Base-by-base conservation (phyloP, 92 coral and sea anemone species). In the Porites cylindrica region DNA sequence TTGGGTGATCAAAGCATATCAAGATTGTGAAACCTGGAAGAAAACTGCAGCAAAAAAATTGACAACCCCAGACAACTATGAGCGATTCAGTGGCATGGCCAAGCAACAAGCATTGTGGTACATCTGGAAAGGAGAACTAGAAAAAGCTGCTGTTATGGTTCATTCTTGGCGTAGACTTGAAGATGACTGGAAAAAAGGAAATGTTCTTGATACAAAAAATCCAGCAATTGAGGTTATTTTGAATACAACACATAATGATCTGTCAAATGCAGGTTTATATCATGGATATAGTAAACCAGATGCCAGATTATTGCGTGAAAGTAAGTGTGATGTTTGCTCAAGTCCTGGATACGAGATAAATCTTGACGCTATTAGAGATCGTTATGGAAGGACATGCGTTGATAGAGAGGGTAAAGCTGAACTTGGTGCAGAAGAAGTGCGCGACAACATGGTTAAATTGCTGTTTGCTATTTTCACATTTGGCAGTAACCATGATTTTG, bases 51-150 rank as follows among this genome's bases (percentile, higher is more conserved):
- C 81, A 1, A 66, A 51, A 26, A 80, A 70, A 54, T 71, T 92
- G 0, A 80, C 78, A 14, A 85, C 76, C 4, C 83, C 88, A 47
- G 92, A 73, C 50, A 92, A 92, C 79, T 89, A 89, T 18, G 95
- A 88, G 24, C 47, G 95, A 16, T 89, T 92, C 81, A 69, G 88
- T 9, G 88, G 90, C 7, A 92, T 92, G 87, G 86, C 85, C 10
- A 65, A 91, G 26, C 92, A 89, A 26, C 90, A 88, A 90, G 92
- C 90, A 1, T 81, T 88, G 76, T 92, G 95, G 95, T 92, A 82
- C 86, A 50, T 85, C 32, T 79, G 87, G 85, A 71, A 56, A 16
- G 58, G 70, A 18, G 69, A 92, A 52, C 29, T 80, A 23, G 90
- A 89, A 70, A 63, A 88, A 17, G 90, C 92, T 10, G 92, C 95